Percentiles rank a stretch among this genome's conserved stretches.
These are phyloP conservation scores for Onychorhynchus coronatus DNA, from an alignment of 2,113 vertebrate genomes.

Conservation along the genomic window DNA sequence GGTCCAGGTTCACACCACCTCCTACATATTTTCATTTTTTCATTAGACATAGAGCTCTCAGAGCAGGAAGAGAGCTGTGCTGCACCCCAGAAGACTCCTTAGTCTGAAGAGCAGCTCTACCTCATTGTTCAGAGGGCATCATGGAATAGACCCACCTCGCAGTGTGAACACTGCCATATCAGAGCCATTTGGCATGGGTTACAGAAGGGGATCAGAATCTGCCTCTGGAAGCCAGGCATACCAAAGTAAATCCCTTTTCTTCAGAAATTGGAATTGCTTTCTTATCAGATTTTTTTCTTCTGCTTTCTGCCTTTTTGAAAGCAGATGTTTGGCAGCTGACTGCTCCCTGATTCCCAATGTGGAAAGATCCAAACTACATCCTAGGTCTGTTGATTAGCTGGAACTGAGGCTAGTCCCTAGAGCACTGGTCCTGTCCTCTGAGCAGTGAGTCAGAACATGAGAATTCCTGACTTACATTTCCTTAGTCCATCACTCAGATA, in stretches of 20 bases:
- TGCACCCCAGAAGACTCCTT: background rate
- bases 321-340: background rate
- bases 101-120: background rate
- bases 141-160: fast-evolving
- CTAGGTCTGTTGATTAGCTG: background rate
- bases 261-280: background rate
- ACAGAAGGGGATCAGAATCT: background rate
- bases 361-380: background rate
- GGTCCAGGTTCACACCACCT: background rate
- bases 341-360: background rate
- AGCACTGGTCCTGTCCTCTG: background rate
- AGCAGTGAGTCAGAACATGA: background rate
- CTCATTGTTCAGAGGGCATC: background rate
- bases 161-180: background rate
- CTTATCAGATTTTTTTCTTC: background rate
- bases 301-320: background rate
- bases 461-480: background rate
- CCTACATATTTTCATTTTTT: background rate
- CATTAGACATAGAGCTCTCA: background rate
- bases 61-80: background rate
- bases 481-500: background rate
- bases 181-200: background rate
- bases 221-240: background rate
- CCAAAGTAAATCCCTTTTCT: background rate
- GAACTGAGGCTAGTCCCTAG: background rate